Base-by-base conservation (phyloP, 1,140 invertebrate genomes). In the Platyscapa corneri region DNA sequence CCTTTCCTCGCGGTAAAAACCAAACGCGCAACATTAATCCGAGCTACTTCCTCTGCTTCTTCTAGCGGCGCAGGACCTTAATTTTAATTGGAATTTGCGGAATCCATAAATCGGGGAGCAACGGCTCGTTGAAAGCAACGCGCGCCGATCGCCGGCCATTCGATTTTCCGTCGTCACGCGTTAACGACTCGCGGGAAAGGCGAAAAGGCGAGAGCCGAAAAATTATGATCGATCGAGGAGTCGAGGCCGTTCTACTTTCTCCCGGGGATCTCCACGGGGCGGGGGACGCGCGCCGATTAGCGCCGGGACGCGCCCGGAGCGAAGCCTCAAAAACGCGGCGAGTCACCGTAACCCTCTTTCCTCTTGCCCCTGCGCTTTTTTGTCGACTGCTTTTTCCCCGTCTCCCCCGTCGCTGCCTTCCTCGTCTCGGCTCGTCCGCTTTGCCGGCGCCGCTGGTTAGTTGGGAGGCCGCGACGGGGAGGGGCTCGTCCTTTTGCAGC, bases 311-410 rank as follows among this genome's bases (percentile, higher is more conserved):
- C 34, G 34, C 39, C 67, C 67, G 34, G 34, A 72, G 53, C 37
- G 46, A 81, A 82, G 32, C 65, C 80, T 82, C 80, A n/a, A 82
- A 82, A 82, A 46, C 81, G 30, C 49, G 53, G 27, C 80, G 80
- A 30, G 20, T 72, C 67, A 39, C 34, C 67, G 67, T 39, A 72
- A 23, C 49, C 20, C 53, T 78, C 20, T 42, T 42, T 74, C 20
- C 20, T 49, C 74, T 46, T 30, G 6, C 20, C 49, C 74, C 39
- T 23, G 34, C 37, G 7, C 23, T 16, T 53, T 16, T 12, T 16
- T 16, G 8, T 7, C 18, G 49, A 7, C 8, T 14, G 2, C 2
- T 53, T 53, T 53, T 18, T 20, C 49, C 16, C 18, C 49, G 8
- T 53, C 49, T 53, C 5, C 37, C 3, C 18, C 32, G 7, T 18